Evolutionary conservation across 2,113 vertebrate species (phyloP).

Genomic region (Sakesphorus luctuosus): DNA sequence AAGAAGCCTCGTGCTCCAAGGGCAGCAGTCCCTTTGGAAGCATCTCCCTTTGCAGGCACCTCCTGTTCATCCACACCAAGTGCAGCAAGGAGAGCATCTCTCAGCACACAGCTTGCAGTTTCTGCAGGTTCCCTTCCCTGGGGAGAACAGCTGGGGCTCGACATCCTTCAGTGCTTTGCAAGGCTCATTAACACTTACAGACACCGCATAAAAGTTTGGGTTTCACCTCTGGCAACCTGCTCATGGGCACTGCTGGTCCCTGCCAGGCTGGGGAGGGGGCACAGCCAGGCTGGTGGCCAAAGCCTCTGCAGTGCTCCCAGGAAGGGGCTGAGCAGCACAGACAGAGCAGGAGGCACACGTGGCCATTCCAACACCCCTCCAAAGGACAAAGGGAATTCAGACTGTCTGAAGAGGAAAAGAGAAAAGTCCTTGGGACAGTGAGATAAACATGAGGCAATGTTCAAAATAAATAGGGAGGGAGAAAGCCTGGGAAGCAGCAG

Average conservation of each 20-base stretch:
- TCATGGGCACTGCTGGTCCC: background rate
- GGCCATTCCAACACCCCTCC: accelerated
- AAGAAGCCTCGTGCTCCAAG: background rate
- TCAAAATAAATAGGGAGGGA: background rate
- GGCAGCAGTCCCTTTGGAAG: background rate
- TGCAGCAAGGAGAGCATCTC: background rate
- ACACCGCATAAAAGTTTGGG: background rate
- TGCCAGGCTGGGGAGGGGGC: background rate
- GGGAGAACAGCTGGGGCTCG: slow-evolving; percentile 16
- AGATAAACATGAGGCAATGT: background rate
- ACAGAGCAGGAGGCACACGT: accelerated
- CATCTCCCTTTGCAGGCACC: background rate
- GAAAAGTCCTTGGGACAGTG: background rate
- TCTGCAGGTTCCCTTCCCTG: background rate
- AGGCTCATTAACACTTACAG: slow-evolving; percentile 43
- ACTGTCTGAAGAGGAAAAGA: background rate
- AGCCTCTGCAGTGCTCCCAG: background rate
- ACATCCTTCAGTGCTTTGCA: background rate
- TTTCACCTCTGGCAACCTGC: slow-evolving; percentile 29
- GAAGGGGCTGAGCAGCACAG: background rate
- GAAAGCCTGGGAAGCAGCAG: background rate
- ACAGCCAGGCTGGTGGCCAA: background rate
- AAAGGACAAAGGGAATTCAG: background rate
- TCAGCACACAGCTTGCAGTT: background rate
- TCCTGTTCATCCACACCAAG: background rate